These are phyloP conservation scores for Ferdinandea cuprea DNA, from an alignment of 2,888 invertebrate genomes.

Conservation along the genomic window DNA sequence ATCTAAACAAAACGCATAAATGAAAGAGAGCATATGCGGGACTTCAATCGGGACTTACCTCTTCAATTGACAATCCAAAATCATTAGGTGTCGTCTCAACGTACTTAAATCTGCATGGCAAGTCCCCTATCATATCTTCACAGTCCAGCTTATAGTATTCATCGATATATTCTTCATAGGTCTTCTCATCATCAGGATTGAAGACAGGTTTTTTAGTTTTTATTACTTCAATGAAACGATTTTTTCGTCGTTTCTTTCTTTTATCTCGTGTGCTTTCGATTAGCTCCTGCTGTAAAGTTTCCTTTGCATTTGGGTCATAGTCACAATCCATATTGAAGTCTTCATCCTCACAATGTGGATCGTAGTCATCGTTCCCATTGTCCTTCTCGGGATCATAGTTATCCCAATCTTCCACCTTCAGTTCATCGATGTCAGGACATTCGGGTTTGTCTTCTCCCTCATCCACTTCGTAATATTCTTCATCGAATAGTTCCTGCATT, in stretches of 20 bases:
- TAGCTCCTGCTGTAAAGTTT: conserved; percentile 85
- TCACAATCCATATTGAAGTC: conserved; percentile 96
- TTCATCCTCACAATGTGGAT: conserved; percentile 90
- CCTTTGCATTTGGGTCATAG: conserved; percentile 86
- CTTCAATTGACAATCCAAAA: conserved; percentile 95
- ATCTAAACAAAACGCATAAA: conserved; percentile 85
- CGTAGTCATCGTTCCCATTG: conserved; percentile 82
- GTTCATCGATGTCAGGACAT: conserved; percentile 90
- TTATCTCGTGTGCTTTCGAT: conserved; percentile 85
- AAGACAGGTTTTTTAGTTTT: conserved; percentile 91
- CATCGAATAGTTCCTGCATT: conserved; percentile 94
- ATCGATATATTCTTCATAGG: conserved; percentile 94
- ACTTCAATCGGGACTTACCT: conserved; percentile 85
- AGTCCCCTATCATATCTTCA: conserved; percentile 96
- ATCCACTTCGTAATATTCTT: conserved; percentile 91
- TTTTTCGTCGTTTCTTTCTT: conserved; percentile 87
- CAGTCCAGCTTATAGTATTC: conserved; percentile 98
- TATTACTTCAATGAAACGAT: conserved; percentile 90
- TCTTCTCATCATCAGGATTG: conserved; percentile 89
- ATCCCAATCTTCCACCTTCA: conserved; percentile 83
- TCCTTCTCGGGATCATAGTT: conserved; percentile 86
- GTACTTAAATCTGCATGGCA: conserved; percentile 96
- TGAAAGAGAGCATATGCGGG: background rate
- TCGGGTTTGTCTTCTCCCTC: conserved; percentile 91
- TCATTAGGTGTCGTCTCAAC: conserved; percentile 93